phyloP scores from a whole-genome alignment of 2,113 vertebrate genomes.

The Prunella fulvescens region DNA sequence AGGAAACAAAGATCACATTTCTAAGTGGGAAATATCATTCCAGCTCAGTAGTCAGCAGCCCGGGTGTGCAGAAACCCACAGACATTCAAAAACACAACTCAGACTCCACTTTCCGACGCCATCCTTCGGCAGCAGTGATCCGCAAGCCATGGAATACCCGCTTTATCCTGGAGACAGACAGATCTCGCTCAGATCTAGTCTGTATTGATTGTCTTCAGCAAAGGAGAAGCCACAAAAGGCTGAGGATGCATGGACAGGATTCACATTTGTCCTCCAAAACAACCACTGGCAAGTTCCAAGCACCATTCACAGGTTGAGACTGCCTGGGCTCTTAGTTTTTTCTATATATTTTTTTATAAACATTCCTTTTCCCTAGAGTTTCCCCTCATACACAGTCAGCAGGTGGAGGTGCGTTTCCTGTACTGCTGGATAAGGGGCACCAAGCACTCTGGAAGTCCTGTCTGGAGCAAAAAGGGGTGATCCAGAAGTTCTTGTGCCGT shows the following conservation, averaged over 20 bases:
- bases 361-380: not conserved
- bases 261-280: constrained; percentile 64
- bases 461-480: constrained; percentile 95
- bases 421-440: constrained; percentile 95
- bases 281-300: constrained; percentile 48
- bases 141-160: constrained; percentile 17
- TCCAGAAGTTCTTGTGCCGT: constrained; percentile 92
- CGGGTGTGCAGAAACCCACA: constrained; percentile 16
- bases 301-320: not conserved
- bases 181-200: not conserved
- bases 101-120: not conserved
- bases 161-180: not conserved
- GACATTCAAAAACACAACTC: constrained; percentile 28
- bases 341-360: not conserved
- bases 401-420: constrained; percentile 83
- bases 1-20: constrained; percentile 45
- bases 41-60: constrained; percentile 34
- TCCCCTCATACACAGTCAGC: constrained; percentile 52
- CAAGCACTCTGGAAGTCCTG: constrained; percentile 93
- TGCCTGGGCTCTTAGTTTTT: not conserved
- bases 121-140: not conserved
- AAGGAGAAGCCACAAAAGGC: constrained; percentile 41
- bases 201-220: constrained; percentile 68
- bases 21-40: not conserved
- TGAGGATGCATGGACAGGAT: not conserved